phyloP scores from a whole-genome alignment of 2,797 vertebrate species.

The Bucorvus abyssinicus region DNA sequence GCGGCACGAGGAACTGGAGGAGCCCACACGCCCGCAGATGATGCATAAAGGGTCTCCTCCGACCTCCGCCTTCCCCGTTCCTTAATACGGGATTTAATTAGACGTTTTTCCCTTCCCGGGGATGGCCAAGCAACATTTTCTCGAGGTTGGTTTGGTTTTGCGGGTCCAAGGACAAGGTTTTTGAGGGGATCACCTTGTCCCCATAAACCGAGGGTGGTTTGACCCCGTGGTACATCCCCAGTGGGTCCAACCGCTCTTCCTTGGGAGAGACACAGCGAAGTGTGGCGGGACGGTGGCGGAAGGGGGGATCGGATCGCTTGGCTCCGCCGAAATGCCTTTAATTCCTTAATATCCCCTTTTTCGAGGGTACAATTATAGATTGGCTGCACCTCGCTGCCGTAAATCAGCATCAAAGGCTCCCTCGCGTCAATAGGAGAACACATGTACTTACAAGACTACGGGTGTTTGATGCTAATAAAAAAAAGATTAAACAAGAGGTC shows the following conservation, averaged over 20 bases:
- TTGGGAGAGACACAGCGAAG: fast-evolving
- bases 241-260: not conserved
- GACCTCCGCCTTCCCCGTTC: not conserved
- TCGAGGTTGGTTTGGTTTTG: not conserved
- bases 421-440: conserved; percentile 64
- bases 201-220: not conserved
- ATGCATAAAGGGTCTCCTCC: not conserved
- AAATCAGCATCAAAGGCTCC: conserved; percentile 78
- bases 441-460: conserved; percentile 74
- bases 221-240: fast-evolving
- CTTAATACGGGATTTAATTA: not conserved
- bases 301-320: not conserved
- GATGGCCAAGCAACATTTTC: not conserved
- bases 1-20: not conserved
- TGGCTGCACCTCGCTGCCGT: conserved; percentile 64
- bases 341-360: conserved; percentile 51
- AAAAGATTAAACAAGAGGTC: conserved; percentile 71
- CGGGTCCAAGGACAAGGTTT: not conserved
- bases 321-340: conserved; percentile 14
- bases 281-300: fast-evolving
- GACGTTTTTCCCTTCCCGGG: not conserved
- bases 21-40: not conserved
- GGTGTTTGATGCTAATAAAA: conserved; percentile 80
- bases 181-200: not conserved
- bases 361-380: conserved; percentile 72